Evolutionary conservation across 2,797 vertebrate genomes (phyloP).

Genomic region (Gorsachius magnificus): DNA sequence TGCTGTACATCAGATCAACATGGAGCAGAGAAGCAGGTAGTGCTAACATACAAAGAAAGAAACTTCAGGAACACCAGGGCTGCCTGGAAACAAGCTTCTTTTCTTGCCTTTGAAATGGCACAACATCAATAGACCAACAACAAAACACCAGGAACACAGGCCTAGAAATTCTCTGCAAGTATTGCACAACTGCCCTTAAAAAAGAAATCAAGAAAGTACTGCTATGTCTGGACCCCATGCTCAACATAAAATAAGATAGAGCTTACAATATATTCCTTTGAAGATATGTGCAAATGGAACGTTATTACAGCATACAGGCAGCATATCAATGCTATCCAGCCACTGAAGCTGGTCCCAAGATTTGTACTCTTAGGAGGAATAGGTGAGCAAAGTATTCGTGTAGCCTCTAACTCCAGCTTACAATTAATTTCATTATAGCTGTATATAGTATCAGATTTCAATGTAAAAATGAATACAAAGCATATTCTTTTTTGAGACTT

Average conservation of each 20-base stretch:
- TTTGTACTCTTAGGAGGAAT: background rate
- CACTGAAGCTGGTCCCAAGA: background rate
- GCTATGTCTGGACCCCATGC: background rate
- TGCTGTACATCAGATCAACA: background rate
- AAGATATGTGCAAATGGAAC: background rate
- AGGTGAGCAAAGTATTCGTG: background rate
- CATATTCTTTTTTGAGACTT: background rate
- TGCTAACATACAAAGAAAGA: background rate
- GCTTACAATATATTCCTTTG: background rate
- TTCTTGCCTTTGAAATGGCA: slow-evolving; percentile 32
- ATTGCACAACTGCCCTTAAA: slow-evolving; percentile 5
- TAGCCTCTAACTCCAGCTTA: background rate
- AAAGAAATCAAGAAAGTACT: background rate
- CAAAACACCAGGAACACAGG: background rate
- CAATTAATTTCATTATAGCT: background rate
- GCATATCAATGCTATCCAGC: background rate
- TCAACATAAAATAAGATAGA: background rate
- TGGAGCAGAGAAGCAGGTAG: background rate
- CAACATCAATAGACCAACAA: slow-evolving; percentile 14
- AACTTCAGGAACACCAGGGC: background rate
- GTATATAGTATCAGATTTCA: background rate
- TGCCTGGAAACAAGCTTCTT: slow-evolving; percentile 14
- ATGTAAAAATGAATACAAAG: background rate
- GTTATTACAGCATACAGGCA: background rate
- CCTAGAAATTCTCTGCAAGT: background rate